Conservation (phyloP, 2,797 vertebrate species). For the Phrynocephalus forsythii region DNA sequence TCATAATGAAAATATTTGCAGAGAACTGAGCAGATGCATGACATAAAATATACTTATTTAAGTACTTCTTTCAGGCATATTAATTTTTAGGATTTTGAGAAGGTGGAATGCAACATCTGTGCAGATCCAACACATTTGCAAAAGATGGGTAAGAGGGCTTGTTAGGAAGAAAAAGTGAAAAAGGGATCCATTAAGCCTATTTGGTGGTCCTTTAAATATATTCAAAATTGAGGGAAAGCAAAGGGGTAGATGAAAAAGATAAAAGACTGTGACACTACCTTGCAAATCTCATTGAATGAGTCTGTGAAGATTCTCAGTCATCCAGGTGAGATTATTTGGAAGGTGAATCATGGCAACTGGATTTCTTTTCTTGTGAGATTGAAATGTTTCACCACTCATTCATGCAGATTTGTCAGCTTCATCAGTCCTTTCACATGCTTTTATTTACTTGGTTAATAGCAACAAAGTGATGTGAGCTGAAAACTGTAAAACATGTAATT, state of each 20-base stretch:
- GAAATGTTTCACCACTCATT: no score
- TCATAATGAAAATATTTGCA: conserved; percentile 16
- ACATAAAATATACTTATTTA: neutral
- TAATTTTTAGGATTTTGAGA: conserved; percentile 9
- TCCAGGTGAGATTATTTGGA: no score
- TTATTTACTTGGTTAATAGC: neutral
- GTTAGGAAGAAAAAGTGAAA: neutral
- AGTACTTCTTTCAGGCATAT: conserved; percentile 7
- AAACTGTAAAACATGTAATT: neutral
- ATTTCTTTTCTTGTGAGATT: no score
- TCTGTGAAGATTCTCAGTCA: neutral
- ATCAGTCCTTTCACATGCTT: neutral
- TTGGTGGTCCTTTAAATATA: conserved; percentile 6
- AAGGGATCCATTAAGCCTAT: no score
- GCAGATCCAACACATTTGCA: neutral
- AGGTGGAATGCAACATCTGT: conserved; percentile 6
- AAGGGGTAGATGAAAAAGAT: neutral
- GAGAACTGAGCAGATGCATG: neutral
- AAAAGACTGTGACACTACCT: neutral
- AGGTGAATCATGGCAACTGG: no score
- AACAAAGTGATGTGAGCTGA: neutral
- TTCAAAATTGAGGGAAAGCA: conserved; percentile 6
- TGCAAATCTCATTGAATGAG: neutral
- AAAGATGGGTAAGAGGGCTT: neutral
- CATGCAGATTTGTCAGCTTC: no score